These are phyloP conservation scores for Parnassius orleans DNA, from an alignment of 2,888 invertebrate species.

Conservation along the genomic window DNA sequence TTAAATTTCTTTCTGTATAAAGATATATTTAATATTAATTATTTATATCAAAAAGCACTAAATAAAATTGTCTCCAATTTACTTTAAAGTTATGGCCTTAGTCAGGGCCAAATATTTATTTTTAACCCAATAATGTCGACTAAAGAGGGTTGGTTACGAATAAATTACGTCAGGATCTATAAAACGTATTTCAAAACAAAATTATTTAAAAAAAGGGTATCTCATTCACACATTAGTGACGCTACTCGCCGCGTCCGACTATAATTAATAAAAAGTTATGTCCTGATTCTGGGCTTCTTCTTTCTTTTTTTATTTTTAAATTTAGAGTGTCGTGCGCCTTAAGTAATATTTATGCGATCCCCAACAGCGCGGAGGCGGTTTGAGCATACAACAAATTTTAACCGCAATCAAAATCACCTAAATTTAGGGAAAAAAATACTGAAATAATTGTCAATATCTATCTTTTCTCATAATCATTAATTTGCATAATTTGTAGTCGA, in stretches of 20 bases:
- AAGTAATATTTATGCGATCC: constrained; percentile 79
- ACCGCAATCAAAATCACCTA: not conserved
- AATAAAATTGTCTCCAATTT: constrained; percentile 10
- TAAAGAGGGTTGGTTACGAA: constrained; percentile 57
- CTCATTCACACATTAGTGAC: constrained; percentile 75
- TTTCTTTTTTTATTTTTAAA: constrained; percentile 56
- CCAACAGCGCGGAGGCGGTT: constrained; percentile 58
- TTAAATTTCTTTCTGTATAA: not conserved
- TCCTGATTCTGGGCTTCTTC: constrained; percentile 43
- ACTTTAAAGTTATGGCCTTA: constrained; percentile 15
- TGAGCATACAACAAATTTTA: constrained; percentile 14
- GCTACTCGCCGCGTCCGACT: constrained; percentile 67
- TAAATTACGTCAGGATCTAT: constrained; percentile 74
- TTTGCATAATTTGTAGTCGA: not conserved
- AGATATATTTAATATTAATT: not conserved
- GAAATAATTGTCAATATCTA: not conserved
- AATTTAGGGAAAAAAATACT: not conserved
- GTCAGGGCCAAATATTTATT: constrained; percentile 44
- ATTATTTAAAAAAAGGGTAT: constrained; percentile 66
- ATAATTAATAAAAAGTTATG: constrained; percentile 74
- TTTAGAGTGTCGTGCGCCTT: constrained; percentile 68
- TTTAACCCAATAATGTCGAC: constrained; percentile 43
- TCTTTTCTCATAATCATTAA: not conserved
- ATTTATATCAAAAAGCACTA: not conserved
- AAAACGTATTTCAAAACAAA: constrained; percentile 72